Percentiles rank a stretch among this genome's conserved stretches.
Conservation (phyloP, 2,797 vertebrate genomes). For the Bovichtus variegatus region DNA sequence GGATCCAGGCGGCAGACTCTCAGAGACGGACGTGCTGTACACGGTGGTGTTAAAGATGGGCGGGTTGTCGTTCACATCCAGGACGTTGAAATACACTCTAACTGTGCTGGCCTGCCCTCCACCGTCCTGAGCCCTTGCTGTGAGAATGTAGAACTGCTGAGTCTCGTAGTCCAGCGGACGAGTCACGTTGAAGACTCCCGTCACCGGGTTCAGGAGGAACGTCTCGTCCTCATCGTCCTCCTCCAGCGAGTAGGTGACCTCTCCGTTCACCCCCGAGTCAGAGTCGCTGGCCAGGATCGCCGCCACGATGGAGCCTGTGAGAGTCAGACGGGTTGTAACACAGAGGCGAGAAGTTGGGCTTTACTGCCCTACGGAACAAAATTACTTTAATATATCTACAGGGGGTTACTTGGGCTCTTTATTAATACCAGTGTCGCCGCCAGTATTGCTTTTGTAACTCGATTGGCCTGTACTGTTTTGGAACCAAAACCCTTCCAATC, state of each 20-base stretch:
- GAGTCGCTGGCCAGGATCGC: slow-evolving; percentile 95
- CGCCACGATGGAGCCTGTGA: slow-evolving; percentile 94
- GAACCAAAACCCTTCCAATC: neutral
- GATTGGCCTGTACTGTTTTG: slow-evolving; percentile 6
- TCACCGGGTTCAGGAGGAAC: slow-evolving; percentile 95
- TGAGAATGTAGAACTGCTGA: slow-evolving; percentile 94
- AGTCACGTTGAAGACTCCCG: slow-evolving; percentile 96
- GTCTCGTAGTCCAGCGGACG: slow-evolving; percentile 90
- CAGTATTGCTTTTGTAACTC: slow-evolving; percentile 22
- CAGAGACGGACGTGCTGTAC: slow-evolving; percentile 91
- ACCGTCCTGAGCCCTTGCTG: slow-evolving; percentile 89
- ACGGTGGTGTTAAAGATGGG: slow-evolving; percentile 87
- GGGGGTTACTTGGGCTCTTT: slow-evolving; percentile 44
- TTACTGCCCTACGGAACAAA: slow-evolving; percentile 29
- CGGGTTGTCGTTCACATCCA: slow-evolving; percentile 94
- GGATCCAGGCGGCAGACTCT: slow-evolving; percentile 88
- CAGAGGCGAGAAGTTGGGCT: slow-evolving; percentile 42
- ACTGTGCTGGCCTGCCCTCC: slow-evolving; percentile 90
- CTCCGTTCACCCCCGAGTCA: slow-evolving; percentile 93
- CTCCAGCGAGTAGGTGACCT: slow-evolving; percentile 94
- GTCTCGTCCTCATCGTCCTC: slow-evolving; percentile 93
- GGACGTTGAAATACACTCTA: slow-evolving; percentile 95
- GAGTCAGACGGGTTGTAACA: slow-evolving; percentile 33
- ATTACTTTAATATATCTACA: slow-evolving; percentile 48
- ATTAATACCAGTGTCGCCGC: slow-evolving; percentile 43